Base-by-base conservation (phyloP, 1,140 invertebrate species). In the Aphelenchoides fujianensis region DNA sequence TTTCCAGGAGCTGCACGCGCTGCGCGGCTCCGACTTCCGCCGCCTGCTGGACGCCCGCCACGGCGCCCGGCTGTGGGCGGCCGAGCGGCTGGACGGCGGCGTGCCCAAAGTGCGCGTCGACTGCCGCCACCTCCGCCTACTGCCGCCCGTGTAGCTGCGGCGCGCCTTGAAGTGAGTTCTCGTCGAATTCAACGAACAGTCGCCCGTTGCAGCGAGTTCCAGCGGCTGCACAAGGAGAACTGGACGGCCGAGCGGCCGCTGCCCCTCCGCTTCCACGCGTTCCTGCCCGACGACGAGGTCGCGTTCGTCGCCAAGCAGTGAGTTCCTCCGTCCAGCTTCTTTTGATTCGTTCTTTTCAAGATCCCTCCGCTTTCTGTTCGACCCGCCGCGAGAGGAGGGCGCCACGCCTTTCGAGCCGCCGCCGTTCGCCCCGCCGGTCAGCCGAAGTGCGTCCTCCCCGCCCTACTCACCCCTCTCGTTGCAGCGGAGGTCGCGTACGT, bases 311-410 rank as follows among this genome's bases (percentile, higher is more conserved):
- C 55, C 7, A 59, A 59, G 19, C 5, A 23, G 55, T 59, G 7
- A 7, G 5, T 59, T n/a, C 85, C 96, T 97, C 89, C 92, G 91
- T 87, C 99, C 97, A 81, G 93, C 92, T 72, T 91, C 90, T 86
- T n/a, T n/a, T n/a, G n/a, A n/a, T 12, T 48, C 23, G 23, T 12
- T 48, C 23, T 12, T 12, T 23, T 48, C 23, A 12, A 48, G 12
- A 48, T 48, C 41, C 23, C 41, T 12, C 41, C 23, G 12, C n/a
- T n/a, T n/a, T n/a, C n/a, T n/a, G n/a, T n/a, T n/a, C n/a, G n/a
- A n/a, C n/a, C n/a, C n/a, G n/a, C n/a, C n/a, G n/a, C n/a, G n/a
- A n/a, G n/a, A n/a, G n/a, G n/a, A n/a, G n/a, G n/a, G n/a, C n/a
- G n/a, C n/a, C n/a, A n/a, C n/a, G n/a, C n/a, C n/a, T n/a, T n/a